Conservation (phyloP, 2,797 vertebrate species). For the Oreortyx pictus region DNA sequence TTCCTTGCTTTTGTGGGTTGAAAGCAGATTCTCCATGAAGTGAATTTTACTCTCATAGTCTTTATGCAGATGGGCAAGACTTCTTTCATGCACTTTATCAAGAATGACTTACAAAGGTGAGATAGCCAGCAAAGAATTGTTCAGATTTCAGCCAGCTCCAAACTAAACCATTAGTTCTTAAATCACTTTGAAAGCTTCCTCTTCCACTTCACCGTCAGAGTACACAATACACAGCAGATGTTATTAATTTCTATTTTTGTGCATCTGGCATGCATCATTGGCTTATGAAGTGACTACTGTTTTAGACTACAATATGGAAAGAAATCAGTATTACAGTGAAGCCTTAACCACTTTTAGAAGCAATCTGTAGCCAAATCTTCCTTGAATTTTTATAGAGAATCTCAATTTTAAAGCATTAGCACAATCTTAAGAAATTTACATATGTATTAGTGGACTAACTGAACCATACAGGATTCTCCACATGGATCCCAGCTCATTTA, state of each 20-base stretch:
- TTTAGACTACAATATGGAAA: conserved; percentile 1
- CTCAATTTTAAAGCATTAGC: conserved; percentile 46
- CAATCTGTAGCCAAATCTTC: conserved; percentile 11
- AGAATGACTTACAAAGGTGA: background rate
- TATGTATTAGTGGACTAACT: conserved; percentile 11
- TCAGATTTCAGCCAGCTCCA: background rate
- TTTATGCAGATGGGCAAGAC: background rate
- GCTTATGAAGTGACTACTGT: background rate
- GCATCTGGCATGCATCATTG: background rate
- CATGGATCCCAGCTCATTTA: background rate
- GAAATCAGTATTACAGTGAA: conserved; percentile 8
- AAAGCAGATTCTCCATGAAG: background rate
- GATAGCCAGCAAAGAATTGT: background rate
- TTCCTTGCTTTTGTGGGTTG: background rate
- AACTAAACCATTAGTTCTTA: background rate
- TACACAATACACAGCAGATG: background rate
- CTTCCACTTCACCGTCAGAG: background rate
- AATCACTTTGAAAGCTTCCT: background rate
- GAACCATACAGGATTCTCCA: background rate
- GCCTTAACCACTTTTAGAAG: conserved; percentile 33
- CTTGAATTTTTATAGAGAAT: background rate
- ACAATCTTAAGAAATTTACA: conserved; percentile 15
- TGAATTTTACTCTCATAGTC: background rate
- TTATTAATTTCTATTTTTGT: background rate
- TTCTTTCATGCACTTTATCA: background rate